A percentile compares a stretch with the other conserved stretches of the same genome.
Conservation (phyloP, 2,888 invertebrate species). For the Thysanoteuthis rhombus region DNA sequence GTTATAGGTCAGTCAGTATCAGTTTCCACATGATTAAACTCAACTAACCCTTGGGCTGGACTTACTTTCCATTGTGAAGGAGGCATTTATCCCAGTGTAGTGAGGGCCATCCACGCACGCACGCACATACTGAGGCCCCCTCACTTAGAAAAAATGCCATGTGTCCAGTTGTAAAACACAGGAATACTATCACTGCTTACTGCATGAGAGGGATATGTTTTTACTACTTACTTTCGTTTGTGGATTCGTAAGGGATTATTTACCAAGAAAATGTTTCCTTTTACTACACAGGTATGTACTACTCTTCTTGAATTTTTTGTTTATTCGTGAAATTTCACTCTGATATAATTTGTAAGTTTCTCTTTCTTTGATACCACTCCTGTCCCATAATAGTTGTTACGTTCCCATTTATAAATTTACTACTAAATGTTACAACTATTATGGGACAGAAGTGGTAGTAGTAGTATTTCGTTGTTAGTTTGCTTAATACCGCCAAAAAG, state of each 20-base stretch:
- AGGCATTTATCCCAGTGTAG: too few species aligned
- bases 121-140: not conserved
- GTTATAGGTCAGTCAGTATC: conserved; percentile 12
- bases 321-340: not conserved
- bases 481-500: not conserved
- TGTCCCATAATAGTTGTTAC: too few species aligned
- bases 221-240: not conserved
- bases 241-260: not conserved
- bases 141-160: not conserved
- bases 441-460: too few species aligned
- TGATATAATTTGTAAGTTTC: not conserved
- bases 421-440: too few species aligned
- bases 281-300: not conserved
- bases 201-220: not conserved
- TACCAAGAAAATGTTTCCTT: not conserved
- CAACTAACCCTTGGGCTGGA: not conserved
- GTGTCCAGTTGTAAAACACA: not conserved
- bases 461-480: too few species aligned
- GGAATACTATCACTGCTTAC: not conserved
- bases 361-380: too few species aligned
- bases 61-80: not conserved
- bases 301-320: not conserved
- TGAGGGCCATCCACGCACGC: not conserved
- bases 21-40: not conserved
- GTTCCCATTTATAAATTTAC: too few species aligned